phyloP scores from a whole-genome alignment of 2,888 invertebrate genomes.

The Thereva unica region DNA sequence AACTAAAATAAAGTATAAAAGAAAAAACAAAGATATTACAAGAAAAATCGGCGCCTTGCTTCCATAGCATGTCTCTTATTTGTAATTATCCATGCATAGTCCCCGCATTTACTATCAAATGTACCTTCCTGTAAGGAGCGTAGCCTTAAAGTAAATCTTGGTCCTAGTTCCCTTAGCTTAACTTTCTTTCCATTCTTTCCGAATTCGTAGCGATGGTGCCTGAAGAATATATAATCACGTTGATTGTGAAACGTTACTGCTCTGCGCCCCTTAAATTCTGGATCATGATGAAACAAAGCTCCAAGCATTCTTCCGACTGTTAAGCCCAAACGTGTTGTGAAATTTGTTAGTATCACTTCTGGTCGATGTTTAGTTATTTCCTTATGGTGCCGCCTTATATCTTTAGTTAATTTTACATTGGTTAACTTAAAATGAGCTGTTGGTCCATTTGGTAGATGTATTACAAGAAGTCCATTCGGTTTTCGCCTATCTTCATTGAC shows the following conservation, averaged over 20 bases:
- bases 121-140: slow-evolving; percentile 94
- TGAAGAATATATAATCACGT: slow-evolving; percentile 96
- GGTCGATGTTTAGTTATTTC: slow-evolving; percentile 88
- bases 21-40: slow-evolving; percentile 61
- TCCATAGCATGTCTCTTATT: slow-evolving; percentile 93
- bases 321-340: slow-evolving; percentile 90
- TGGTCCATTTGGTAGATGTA: slow-evolving; percentile 95
- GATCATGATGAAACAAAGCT: slow-evolving; percentile 92
- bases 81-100: slow-evolving; percentile 94
- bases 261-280: slow-evolving; percentile 90
- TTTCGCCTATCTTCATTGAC: slow-evolving; percentile 91
- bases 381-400: slow-evolving; percentile 76
- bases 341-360: slow-evolving; percentile 95
- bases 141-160: slow-evolving; percentile 91
- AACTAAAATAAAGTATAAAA: no score
- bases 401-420: slow-evolving; percentile 87
- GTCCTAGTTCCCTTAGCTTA: slow-evolving; percentile 90
- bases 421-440: slow-evolving; percentile 95
- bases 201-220: slow-evolving; percentile 96
- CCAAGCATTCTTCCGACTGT: slow-evolving; percentile 91
- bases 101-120: slow-evolving; percentile 95
- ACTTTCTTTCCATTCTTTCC: slow-evolving; percentile 75
- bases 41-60: slow-evolving; percentile 88
- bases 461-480: slow-evolving; percentile 89
- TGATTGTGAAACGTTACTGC: slow-evolving; percentile 99